Evolutionary conservation across 2,888 invertebrate species (phyloP).

Genomic region (Prosopocoilus inquinatus): DNA sequence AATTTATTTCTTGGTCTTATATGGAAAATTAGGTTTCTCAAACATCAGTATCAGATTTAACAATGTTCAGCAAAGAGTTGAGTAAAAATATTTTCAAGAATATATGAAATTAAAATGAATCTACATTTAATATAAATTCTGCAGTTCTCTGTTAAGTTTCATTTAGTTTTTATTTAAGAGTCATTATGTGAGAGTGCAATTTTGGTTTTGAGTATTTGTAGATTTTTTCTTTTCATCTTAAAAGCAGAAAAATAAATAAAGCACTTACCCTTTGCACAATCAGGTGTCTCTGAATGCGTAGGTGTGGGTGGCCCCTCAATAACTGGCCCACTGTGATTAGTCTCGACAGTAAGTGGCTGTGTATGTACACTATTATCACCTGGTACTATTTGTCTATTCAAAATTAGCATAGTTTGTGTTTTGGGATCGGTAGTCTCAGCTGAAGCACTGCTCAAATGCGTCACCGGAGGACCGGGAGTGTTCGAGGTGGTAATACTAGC

Average conservation of each 20-base stretch:
- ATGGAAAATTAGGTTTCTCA: too few relatives aligned
- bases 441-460: constrained; percentile 13
- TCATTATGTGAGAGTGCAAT: background rate
- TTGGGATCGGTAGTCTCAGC: constrained; percentile 30
- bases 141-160: too few relatives aligned
- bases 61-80: too few relatives aligned
- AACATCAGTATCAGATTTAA: too few relatives aligned
- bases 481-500: constrained; percentile 51
- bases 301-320: constrained; percentile 72
- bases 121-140: too few relatives aligned
- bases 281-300: constrained; percentile 73
- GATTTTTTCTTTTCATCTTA: too few relatives aligned
- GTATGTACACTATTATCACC: constrained; percentile 41
- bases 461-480: constrained; percentile 42
- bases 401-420: constrained; percentile 29
- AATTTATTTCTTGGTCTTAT: too few relatives aligned
- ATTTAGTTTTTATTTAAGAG: too few relatives aligned
- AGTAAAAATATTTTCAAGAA: too few relatives aligned
- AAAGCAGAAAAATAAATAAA: background rate
- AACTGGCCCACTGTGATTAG: constrained; percentile 41
- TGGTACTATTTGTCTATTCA: constrained; percentile 26
- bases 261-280: constrained; percentile 62
- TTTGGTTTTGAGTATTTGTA: too few relatives aligned
- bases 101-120: too few relatives aligned
- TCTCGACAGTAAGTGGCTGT: constrained; percentile 55